Conservation (phyloP, 2,888 invertebrate species). For the Trachelus iudaicus region DNA sequence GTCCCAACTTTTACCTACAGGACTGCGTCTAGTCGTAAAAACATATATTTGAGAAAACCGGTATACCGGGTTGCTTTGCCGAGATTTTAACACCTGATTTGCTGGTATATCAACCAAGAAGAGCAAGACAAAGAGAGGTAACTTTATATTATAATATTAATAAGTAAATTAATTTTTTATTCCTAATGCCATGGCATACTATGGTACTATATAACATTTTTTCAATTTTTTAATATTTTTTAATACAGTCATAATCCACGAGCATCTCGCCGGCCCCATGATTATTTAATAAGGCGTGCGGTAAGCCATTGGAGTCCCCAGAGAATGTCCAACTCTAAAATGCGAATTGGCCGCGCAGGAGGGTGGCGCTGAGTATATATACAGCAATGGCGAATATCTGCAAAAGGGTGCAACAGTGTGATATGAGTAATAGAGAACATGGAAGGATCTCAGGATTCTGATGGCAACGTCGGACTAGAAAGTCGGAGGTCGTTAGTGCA, state of each 20-base stretch:
- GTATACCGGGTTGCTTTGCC: background rate
- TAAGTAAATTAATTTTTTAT: background rate
- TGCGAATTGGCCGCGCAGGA: background rate
- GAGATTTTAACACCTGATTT: background rate
- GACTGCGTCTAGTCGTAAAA: background rate
- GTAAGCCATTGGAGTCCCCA: background rate
- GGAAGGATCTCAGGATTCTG: background rate
- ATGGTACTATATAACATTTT: too few species aligned
- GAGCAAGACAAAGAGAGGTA: constrained; percentile 18
- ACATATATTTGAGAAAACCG: background rate
- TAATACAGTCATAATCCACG: too few species aligned
- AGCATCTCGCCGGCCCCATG: too few species aligned
- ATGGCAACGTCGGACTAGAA: background rate
- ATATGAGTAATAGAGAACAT: background rate
- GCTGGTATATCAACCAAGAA: constrained; percentile 9
- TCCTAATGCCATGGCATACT: background rate
- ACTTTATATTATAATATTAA: background rate
- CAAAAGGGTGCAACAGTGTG: background rate
- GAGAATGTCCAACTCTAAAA: background rate
- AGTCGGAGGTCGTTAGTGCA: background rate
- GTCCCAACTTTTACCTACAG: background rate
- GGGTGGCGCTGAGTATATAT: background rate
- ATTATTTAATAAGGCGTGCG: background rate
- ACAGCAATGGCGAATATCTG: background rate
- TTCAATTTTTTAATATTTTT: too few species aligned